phyloP scores from a whole-genome alignment of 2,797 vertebrate species.

The Spondyliosoma cantharus region DNA sequence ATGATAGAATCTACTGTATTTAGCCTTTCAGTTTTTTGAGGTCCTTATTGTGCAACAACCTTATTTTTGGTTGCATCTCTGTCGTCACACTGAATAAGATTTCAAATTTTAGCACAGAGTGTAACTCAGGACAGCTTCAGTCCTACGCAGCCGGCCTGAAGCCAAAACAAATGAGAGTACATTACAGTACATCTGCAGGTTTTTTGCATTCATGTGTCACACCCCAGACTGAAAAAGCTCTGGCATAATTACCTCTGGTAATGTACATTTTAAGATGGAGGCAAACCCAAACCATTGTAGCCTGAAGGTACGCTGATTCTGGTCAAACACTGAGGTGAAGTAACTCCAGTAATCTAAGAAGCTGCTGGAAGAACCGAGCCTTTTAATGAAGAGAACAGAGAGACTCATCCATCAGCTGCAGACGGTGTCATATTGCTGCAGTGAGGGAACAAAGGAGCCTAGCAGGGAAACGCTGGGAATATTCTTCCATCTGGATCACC shows the following conservation, averaged over 20 bases:
- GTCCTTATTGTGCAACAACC: background rate
- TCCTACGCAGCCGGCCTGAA: background rate
- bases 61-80: background rate
- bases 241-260: conserved; percentile 7
- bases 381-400: conserved; percentile 63
- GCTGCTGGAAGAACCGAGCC: conserved; percentile 35
- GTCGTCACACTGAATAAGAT: too few species aligned
- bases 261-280: conserved; percentile 16
- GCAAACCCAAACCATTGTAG: background rate
- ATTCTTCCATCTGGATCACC: conserved; percentile 32
- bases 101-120: background rate
- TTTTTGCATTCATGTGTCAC: background rate
- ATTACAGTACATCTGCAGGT: background rate
- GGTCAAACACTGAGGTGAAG: conserved; percentile 18
- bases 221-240: background rate
- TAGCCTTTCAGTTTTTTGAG: background rate
- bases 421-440: conserved; percentile 43
- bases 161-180: conserved; percentile 3
- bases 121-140: background rate
- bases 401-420: conserved; percentile 63
- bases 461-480: conserved; percentile 5
- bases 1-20: background rate
- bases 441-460: conserved; percentile 37
- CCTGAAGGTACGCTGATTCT: conserved; percentile 17
- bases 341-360: conserved; percentile 48